Percentiles rank a stretch among this genome's conserved stretches.
Conservation (phyloP, 2,888 invertebrate species). For the Suillia variegata region DNA sequence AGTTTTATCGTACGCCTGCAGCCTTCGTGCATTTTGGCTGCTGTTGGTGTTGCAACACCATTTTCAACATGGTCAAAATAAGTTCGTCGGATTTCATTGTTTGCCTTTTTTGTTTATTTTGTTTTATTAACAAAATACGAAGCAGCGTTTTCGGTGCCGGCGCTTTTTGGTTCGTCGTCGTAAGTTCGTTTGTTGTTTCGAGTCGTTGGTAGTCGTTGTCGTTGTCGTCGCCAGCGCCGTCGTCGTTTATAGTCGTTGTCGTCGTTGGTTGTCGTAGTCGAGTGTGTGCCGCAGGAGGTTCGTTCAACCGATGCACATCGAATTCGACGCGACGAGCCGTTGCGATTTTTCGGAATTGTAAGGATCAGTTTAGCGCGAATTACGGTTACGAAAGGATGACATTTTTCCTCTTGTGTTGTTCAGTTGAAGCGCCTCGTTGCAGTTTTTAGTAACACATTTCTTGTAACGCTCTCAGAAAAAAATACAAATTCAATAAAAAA, state of each 20-base stretch:
- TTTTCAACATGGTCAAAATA: slow-evolving; percentile 28
- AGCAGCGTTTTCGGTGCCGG: no score
- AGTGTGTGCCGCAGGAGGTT: slow-evolving; percentile 45
- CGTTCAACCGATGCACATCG: slow-evolving; percentile 28
- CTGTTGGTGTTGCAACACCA: slow-evolving; percentile 16
- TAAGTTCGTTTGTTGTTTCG: no score
- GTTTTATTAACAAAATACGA: neutral
- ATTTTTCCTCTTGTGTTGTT: slow-evolving; percentile 42
- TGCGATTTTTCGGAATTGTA: slow-evolving; percentile 58
- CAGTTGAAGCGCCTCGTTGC: slow-evolving; percentile 30
- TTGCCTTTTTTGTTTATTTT: neutral
- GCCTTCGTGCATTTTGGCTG: neutral
- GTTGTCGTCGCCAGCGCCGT: neutral
- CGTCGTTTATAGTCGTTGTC: slow-evolving; percentile 15
- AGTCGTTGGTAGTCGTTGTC: slow-evolving; percentile 24
- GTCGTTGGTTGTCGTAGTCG: slow-evolving; percentile 30
- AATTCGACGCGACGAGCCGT: slow-evolving; percentile 36
- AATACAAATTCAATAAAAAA: no score
- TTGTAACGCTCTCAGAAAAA: no score
- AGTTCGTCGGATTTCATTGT: slow-evolving; percentile 14
- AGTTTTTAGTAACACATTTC: no score
- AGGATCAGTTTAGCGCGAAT: slow-evolving; percentile 62
- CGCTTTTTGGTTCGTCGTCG: no score
- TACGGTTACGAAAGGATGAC: slow-evolving; percentile 59
- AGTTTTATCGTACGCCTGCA: slow-evolving; percentile 8